phyloP scores from a whole-genome alignment of 1,140 invertebrate genomes.

The Drosophila sturtevanti region DNA sequence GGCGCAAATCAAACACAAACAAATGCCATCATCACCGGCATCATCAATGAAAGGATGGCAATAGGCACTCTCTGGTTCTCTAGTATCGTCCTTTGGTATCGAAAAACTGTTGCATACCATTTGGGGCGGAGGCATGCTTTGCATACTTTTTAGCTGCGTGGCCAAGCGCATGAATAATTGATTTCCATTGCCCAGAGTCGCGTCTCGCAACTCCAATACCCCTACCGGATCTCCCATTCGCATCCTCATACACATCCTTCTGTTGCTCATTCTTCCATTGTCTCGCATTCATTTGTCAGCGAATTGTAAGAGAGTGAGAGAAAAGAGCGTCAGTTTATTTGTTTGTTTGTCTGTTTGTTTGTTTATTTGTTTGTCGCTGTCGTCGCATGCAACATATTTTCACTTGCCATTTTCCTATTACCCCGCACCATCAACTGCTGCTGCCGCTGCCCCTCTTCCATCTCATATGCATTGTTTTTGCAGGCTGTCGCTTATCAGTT shows the following conservation, averaged over 20 bases:
- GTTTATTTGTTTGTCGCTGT: constrained; percentile 69
- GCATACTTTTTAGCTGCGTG: constrained; percentile 73
- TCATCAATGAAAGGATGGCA: constrained; percentile 19
- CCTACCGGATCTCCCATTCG: not conserved
- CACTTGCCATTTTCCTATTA: constrained; percentile 47
- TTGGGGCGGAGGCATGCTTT: constrained; percentile 51
- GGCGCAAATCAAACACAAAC: constrained; percentile 72
- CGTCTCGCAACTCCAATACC: constrained; percentile 8
- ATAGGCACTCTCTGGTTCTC: constrained; percentile 10
- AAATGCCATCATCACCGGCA: constrained; percentile 50
- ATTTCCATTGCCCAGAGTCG: constrained; percentile 68
- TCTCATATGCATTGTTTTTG: constrained; percentile 52
- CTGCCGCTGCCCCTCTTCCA: not conserved
- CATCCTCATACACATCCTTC: not conserved
- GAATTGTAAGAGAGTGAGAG: not conserved
- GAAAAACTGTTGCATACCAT: constrained; percentile 72
- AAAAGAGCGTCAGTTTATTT: constrained; percentile 39
- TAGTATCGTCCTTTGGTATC: constrained; percentile 15
- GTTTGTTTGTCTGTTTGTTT: constrained; percentile 60
- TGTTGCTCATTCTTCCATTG: constrained; percentile 27
- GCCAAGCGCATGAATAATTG: constrained; percentile 77
- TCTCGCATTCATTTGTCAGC: constrained; percentile 70
- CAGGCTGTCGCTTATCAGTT: constrained; percentile 71
- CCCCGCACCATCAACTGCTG: constrained; percentile 6
- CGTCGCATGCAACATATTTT: constrained; percentile 71